phyloP scores from a whole-genome alignment of 2,888 invertebrate species.

The Hirtodrosophila cameraria region DNA sequence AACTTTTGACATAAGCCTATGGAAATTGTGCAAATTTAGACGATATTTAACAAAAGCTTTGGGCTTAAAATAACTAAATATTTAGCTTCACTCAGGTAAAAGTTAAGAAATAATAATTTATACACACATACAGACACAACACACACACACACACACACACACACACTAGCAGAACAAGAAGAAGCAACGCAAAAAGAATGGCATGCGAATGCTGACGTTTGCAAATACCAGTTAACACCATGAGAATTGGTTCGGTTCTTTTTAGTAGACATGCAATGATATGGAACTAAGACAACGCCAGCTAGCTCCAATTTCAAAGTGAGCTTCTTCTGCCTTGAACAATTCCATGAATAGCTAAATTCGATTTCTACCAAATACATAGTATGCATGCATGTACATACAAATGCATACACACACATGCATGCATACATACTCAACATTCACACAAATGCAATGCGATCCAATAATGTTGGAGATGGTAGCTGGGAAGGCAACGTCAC shows the following conservation, averaged over 20 bases:
- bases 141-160: neutral
- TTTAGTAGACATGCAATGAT: conserved; percentile 21
- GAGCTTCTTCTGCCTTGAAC: conserved; percentile 27
- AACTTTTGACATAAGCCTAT: no score
- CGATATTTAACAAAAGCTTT: no score
- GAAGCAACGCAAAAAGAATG: conserved; percentile 14
- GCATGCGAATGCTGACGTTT: conserved; percentile 46
- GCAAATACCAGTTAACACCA: conserved; percentile 36
- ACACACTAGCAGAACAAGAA: conserved; percentile 7
- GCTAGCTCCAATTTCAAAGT: conserved; percentile 34
- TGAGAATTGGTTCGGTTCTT: conserved; percentile 24
- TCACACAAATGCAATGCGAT: conserved; percentile 37
- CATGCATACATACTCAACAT: neutral
- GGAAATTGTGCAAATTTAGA: no score
- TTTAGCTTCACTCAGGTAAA: no score
- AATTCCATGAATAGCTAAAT: conserved; percentile 41
- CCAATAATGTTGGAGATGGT: conserved; percentile 18
- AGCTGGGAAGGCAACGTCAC: conserved; percentile 26
- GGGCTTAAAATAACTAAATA: no score
- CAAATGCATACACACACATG: conserved; percentile 1
- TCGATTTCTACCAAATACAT: conserved; percentile 40
- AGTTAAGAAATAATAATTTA: neutral
- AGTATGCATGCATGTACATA: neutral
- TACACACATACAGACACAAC: conserved; percentile 2
- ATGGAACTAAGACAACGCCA: conserved; percentile 12